A percentile compares a stretch with the other conserved stretches of the same genome.
phyloP scores from a whole-genome alignment of 2,113 vertebrate genomes.

The Zonotrichia leucophrys region DNA sequence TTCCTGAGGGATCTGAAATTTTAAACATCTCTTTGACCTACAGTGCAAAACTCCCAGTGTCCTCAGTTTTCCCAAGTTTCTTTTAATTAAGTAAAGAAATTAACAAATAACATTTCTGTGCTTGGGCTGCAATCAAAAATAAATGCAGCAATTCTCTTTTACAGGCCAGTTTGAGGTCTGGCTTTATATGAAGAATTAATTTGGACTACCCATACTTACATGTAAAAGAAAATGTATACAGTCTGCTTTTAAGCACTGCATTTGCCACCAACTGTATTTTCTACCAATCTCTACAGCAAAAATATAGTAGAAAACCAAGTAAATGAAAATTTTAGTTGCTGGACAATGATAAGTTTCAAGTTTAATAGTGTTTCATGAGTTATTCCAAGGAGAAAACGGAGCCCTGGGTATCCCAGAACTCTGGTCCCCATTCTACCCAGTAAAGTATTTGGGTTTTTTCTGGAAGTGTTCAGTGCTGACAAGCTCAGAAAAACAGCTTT shows the following conservation, averaged over 20 bases:
- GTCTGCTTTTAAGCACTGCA: background rate
- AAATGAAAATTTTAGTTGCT: background rate
- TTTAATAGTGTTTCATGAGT: background rate
- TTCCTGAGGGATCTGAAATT: background rate
- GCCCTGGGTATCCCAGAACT: background rate
- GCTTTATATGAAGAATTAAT: background rate
- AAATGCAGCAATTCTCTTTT: background rate
- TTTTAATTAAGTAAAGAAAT: background rate
- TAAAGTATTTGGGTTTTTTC: accelerated
- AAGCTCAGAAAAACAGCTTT: background rate
- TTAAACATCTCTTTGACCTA: conserved; percentile 3
- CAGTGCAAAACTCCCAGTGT: background rate
- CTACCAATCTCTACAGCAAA: background rate
- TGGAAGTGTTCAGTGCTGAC: background rate
- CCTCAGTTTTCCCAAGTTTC: background rate
- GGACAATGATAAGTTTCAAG: background rate
- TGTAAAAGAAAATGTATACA: accelerated
- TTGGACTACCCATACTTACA: background rate
- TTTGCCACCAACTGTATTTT: background rate
- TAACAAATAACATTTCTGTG: background rate
- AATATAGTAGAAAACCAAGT: background rate
- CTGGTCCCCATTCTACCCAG: background rate
- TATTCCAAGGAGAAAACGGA: background rate
- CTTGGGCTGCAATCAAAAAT: background rate
- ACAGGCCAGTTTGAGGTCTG: background rate